Conservation (phyloP, 2,113 vertebrate species). For the Oostethus manadensis region DNA sequence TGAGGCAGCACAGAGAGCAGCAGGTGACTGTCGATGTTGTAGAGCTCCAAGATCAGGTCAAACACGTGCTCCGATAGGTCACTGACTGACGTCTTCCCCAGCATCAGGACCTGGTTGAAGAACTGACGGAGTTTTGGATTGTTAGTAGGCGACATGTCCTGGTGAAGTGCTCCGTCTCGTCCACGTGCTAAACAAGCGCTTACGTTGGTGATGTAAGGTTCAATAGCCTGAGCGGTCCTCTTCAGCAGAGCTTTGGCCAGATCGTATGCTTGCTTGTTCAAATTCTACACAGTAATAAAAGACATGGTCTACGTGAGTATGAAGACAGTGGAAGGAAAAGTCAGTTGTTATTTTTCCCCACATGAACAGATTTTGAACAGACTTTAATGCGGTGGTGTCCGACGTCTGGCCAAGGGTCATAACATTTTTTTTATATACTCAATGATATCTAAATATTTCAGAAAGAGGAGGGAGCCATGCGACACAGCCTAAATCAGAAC, state of each 20-base stretch:
- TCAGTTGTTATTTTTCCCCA: too few species aligned
- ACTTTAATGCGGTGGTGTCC: too few species aligned
- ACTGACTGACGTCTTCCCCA: slow-evolving; percentile 97
- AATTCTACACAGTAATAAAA: slow-evolving; percentile 75
- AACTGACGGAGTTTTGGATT: slow-evolving; percentile 72
- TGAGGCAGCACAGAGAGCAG: slow-evolving; percentile 97
- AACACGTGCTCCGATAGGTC: slow-evolving; percentile 97
- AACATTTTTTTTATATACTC: too few species aligned
- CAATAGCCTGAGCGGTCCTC: slow-evolving; percentile 96
- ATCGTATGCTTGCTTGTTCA: slow-evolving; percentile 98
- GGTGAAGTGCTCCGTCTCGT: background rate
- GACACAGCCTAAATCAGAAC: too few species aligned
- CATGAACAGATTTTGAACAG: too few species aligned
- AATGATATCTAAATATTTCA: too few species aligned
- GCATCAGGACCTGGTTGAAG: slow-evolving; percentile 99
- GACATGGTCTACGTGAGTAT: background rate
- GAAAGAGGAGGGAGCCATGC: too few species aligned
- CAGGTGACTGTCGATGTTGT: slow-evolving; percentile 97
- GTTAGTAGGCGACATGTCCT: background rate
- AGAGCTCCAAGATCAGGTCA: slow-evolving; percentile 95
- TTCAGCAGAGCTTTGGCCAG: slow-evolving; percentile 96
- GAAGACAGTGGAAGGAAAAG: too few species aligned
- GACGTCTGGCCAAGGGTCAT: too few species aligned
- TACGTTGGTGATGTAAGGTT: slow-evolving; percentile 98
- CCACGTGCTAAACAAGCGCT: slow-evolving; percentile 46